Conservation (phyloP, 2,888 invertebrate species). For the Melinaea menophilus region DNA sequence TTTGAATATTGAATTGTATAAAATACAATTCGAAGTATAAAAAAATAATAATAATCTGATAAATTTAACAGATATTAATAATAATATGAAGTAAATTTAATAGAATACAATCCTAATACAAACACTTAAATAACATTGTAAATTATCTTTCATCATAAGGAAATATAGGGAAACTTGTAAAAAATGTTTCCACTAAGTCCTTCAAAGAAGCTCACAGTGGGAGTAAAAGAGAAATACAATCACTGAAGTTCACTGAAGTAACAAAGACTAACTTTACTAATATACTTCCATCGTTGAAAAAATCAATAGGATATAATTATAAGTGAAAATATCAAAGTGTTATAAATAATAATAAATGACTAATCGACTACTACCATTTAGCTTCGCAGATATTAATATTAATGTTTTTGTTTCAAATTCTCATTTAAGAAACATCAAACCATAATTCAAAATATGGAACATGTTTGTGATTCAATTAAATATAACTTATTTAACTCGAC, state of each 20-base stretch:
- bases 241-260: slow-evolving; percentile 29
- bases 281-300: slow-evolving; percentile 22
- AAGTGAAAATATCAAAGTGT: not conserved
- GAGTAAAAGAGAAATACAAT: too few relatives aligned
- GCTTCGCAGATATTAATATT: not conserved
- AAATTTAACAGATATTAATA: too few relatives aligned
- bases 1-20: too few relatives aligned
- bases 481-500: not conserved
- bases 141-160: not conserved
- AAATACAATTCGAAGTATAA: too few relatives aligned
- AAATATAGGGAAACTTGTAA: slow-evolving; percentile 1
- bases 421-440: not conserved
- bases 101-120: too few relatives aligned
- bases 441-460: not conserved
- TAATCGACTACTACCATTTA: not conserved
- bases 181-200: slow-evolving; percentile 17
- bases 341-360: not conserved
- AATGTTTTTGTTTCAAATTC: not conserved
- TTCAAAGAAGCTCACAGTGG: slow-evolving; percentile 23
- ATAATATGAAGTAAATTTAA: too few relatives aligned
- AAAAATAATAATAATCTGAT: too few relatives aligned
- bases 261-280: slow-evolving; percentile 19
- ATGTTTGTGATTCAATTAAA: not conserved
- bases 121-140: too few relatives aligned
- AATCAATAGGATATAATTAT: slow-evolving; percentile 24